phyloP scores from a whole-genome alignment of 1,140 invertebrate species.

The Contarinia nasturtii region DNA sequence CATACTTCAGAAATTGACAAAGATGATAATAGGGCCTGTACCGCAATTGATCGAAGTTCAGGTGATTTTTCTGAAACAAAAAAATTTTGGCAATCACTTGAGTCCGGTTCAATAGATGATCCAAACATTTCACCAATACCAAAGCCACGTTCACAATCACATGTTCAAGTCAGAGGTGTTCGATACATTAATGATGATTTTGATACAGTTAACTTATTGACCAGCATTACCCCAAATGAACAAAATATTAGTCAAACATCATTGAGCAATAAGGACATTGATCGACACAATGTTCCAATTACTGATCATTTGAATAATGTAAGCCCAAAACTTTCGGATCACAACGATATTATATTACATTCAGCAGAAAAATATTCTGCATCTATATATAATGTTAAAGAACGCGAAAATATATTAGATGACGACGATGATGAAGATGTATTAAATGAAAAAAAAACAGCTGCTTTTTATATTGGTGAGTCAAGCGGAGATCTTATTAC shows the following conservation, averaged over 20 bases:
- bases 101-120: constrained; percentile 5
- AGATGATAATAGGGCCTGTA: not conserved
- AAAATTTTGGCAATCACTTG: constrained; percentile 8
- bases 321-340: constrained; percentile 3
- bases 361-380: not conserved
- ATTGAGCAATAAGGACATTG: not conserved
- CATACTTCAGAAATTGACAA: not conserved
- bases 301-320: constrained; percentile 2
- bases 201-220: not conserved
- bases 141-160: constrained; percentile 14
- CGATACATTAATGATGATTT: not conserved
- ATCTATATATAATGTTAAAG: not conserved
- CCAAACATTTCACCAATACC: constrained; percentile 11
- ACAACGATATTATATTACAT: not conserved
- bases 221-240: not conserved
- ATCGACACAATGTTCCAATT: not conserved
- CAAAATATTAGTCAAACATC: not conserved
- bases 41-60: not conserved
- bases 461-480: constrained; percentile 21
- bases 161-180: not conserved
- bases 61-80: constrained; percentile 6
- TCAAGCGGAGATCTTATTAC: constrained; percentile 20
- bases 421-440: not conserved
- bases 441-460: not conserved
- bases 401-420: not conserved